phyloP scores from a whole-genome alignment of 2,888 invertebrate genomes.

The Physocephala rufipes region DNA sequence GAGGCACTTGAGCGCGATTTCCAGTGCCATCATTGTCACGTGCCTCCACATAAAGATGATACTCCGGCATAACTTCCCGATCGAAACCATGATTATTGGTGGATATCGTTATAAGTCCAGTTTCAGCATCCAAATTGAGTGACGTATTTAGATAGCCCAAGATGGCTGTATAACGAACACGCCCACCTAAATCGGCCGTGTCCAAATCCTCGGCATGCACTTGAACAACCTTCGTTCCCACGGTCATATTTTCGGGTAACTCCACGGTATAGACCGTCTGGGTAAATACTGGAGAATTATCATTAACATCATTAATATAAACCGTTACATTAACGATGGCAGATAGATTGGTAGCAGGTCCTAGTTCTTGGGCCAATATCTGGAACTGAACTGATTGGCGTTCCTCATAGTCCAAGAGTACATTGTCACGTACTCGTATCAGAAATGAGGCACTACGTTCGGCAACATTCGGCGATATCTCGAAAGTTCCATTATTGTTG shows the following conservation, averaged over 20 bases:
- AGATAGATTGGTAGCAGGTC: slow-evolving; percentile 78
- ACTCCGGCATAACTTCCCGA: slow-evolving; percentile 80
- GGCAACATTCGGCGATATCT: slow-evolving; percentile 84
- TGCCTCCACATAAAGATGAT: slow-evolving; percentile 85
- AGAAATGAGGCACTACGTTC: slow-evolving; percentile 82
- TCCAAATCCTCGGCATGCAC: slow-evolving; percentile 85
- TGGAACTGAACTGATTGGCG: slow-evolving; percentile 78
- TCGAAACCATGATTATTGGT: slow-evolving; percentile 81
- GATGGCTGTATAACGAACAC: slow-evolving; percentile 80
- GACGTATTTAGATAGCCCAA: slow-evolving; percentile 82
- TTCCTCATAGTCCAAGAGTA: slow-evolving; percentile 85
- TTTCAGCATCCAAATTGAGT: slow-evolving; percentile 78
- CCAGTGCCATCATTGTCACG: slow-evolving; percentile 87
- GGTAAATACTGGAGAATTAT: slow-evolving; percentile 84
- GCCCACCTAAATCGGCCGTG: slow-evolving; percentile 77
- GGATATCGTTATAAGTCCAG: slow-evolving; percentile 83
- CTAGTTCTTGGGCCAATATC: slow-evolving; percentile 84
- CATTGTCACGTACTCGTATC: slow-evolving; percentile 84
- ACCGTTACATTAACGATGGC: slow-evolving; percentile 80
- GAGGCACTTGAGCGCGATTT: slow-evolving; percentile 75
- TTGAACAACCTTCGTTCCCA: slow-evolving; percentile 76
- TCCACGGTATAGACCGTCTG: slow-evolving; percentile 78
- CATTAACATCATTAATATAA: slow-evolving; percentile 85
- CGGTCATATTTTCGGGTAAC: slow-evolving; percentile 82
- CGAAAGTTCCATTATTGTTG: slow-evolving; percentile 88